A percentile compares a stretch with the other conserved stretches of the same genome.
Evolutionary conservation across 2,888 invertebrate genomes (phyloP).

Genomic region (Rhabditophanes sp.): DNA sequence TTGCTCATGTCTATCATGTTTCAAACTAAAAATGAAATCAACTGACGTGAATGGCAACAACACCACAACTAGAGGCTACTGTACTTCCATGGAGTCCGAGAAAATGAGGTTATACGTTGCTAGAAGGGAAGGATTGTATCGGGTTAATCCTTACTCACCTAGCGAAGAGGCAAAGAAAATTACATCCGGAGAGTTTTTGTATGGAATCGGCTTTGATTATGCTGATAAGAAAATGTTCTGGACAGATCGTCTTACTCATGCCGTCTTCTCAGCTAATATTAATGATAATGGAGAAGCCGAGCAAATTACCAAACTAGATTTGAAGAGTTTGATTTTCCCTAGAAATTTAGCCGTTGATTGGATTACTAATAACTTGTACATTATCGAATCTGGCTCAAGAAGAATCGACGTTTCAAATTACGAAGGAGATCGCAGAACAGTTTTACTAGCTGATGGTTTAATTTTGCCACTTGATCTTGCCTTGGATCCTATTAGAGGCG

Average conservation of each 20-base stretch:
- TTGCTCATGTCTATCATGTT: slow-evolving; percentile 40
- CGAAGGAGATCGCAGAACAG: slow-evolving; percentile 67
- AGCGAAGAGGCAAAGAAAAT: slow-evolving; percentile 27
- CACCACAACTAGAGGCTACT: slow-evolving; percentile 34
- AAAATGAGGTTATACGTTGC: slow-evolving; percentile 41
- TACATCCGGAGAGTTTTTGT: slow-evolving; percentile 43
- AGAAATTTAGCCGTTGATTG: slow-evolving; percentile 71
- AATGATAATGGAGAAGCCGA: slow-evolving; percentile 35
- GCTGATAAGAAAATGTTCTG: slow-evolving; percentile 70
- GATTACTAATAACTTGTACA: slow-evolving; percentile 74
- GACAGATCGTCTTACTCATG: slow-evolving; percentile 50
- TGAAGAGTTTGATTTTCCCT: slow-evolving; percentile 41
- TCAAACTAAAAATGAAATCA: slow-evolving; percentile 23
- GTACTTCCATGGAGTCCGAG: slow-evolving; percentile 35
- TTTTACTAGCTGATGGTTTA: slow-evolving; percentile 74
- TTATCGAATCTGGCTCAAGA: slow-evolving; percentile 76
- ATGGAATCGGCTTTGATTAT: slow-evolving; percentile 82
- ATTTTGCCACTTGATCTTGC: slow-evolving; percentile 79
- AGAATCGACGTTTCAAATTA: slow-evolving; percentile 84
- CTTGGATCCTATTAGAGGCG: slow-evolving; percentile 72
- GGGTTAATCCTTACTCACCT: slow-evolving; percentile 14
- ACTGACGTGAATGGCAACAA: no score
- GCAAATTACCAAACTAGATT: slow-evolving; percentile 36
- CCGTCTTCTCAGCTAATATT: slow-evolving; percentile 35
- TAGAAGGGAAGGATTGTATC: slow-evolving; percentile 37